Evolutionary conservation across 2,113 vertebrate genomes (phyloP).

Genomic region (Sprattus sprattus): DNA sequence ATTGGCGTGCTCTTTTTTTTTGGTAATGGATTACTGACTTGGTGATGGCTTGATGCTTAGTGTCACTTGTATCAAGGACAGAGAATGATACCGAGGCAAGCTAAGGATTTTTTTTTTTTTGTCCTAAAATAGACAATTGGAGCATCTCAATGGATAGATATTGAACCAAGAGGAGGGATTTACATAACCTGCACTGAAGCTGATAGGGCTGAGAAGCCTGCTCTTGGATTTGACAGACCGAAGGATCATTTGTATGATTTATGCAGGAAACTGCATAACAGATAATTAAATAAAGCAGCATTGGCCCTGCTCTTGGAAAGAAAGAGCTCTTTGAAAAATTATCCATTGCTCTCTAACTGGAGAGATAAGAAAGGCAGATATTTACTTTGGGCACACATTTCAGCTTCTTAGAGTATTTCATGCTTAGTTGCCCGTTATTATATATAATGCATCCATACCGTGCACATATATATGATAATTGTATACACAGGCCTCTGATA

Average conservation of each 20-base stretch:
- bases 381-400: slow-evolving; percentile 62
- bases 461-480: slow-evolving; percentile 18
- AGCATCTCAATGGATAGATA: slow-evolving; percentile 69
- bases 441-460: slow-evolving; percentile 1
- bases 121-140: slow-evolving; percentile 62
- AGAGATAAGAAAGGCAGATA: slow-evolving; percentile 71
- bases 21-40: slow-evolving; percentile 68
- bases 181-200: slow-evolving; percentile 68
- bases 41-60: slow-evolving; percentile 65
- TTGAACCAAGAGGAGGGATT: slow-evolving; percentile 63
- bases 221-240: slow-evolving; percentile 67
- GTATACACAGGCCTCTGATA: neutral
- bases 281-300: slow-evolving; percentile 75
- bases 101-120: slow-evolving; percentile 55
- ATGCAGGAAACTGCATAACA: slow-evolving; percentile 74
- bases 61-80: slow-evolving; percentile 70
- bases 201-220: slow-evolving; percentile 70
- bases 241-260: slow-evolving; percentile 76
- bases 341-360: slow-evolving; percentile 61
- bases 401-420: slow-evolving; percentile 63
- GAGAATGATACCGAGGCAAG: slow-evolving; percentile 61
- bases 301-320: slow-evolving; percentile 65
- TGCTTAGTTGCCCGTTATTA: slow-evolving; percentile 65
- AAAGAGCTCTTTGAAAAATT: slow-evolving; percentile 68
- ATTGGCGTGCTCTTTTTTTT: slow-evolving; percentile 61